Evolutionary conservation across 37 sponge, comb jelly and placozoan genomes (phyloP), one percentile per base, ranked within the genome.

Genomic region (Amphimedon queenslandica): DNA sequence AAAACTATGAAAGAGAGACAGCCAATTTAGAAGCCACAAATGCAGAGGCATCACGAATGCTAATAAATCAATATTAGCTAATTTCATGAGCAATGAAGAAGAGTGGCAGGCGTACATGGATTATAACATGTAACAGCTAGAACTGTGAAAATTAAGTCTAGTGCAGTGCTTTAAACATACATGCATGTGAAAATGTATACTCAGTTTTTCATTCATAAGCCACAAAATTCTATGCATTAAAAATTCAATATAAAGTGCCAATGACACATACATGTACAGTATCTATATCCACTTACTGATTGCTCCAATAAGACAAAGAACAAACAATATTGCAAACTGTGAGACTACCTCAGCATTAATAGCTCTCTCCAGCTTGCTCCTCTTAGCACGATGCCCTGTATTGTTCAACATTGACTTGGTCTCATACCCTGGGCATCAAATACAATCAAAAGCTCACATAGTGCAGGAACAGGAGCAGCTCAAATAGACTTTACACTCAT

Each of bases 351-450:
- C 87, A 6, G 37, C 40, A 57, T 93, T 93, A 68, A 93, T 88
- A 66, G 37, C 77, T 35, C 82, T 65, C 77, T 93, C 94, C 63
- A 93, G 66, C 39, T 89, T 93, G 78, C 94, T 93, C 2, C 87
- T 66, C 55, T 93, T 93, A 30, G 82, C 72, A 10, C 78, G 66
- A 18, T 81, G 80, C 13, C 94, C 94, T 58, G 76, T 88, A 80
- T 85, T 93, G 78, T 93, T 93, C 57, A 85, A 65, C 90, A 93
- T 82, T 42, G 86, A 80, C 56, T 93, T 93, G 18, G 94, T 93
- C 56, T 93, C 81, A 76, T 93, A 90, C 37, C 91, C 91, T 89
- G 51, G 1, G 66, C 25, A 20, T 5, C 16, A 65, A 31, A 18
- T 30, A 39, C 18, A 11, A 37, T n/a, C 10, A 37, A n/a, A 34